Base-by-base conservation (phyloP, 2,113 vertebrate genomes). In the Takifugu bimaculatus region DNA sequence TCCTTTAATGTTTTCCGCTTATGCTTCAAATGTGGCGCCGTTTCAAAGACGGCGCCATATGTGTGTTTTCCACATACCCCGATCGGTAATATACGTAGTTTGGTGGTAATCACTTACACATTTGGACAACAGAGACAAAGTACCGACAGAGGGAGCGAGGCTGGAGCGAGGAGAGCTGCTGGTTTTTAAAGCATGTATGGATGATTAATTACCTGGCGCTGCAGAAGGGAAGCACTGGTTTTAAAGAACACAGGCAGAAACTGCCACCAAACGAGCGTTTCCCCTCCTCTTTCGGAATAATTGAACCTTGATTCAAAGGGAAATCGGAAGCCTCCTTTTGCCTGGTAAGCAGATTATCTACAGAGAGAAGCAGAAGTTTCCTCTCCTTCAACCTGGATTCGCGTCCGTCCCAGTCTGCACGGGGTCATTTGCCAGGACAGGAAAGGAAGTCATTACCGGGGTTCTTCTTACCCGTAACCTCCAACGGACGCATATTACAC, bases 281-380 rank as follows among this genome's bases (percentile, higher is more conserved):
- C 83, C 80, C 84, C 60, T 75, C 62, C 74, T 84, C 67, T 75
- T 47, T 69, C 76, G 72, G 78, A 88, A 85, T 89, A 87, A 88
- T 85, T 90, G 81, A 88, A 88, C 89, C 89, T 84, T 89, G 87
- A 90, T 90, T 90, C 87, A 88, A 87, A 88, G 77, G 75, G 68
- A 84, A 84, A n/a, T 82, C 68, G 44, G 65, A 77, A 85, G 59
- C 63, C 56, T 67, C 81, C 73, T 85, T 89, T 71, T 83, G 84
- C 82, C 62, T 52, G 65, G 59, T 87, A 88, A 88, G 83, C 88
- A 85, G 71, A 88, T 89, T 83, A 82, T 77, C 50, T 50, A 77
- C 59, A 82, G 75, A 71, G 71, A 87, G 86, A 86, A 73, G 72
- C 75, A 78, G 78, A 87, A 79, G 70, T 81, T 70, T 80, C 63